Evolutionary conservation across 2,113 vertebrate species (phyloP).

Genomic region (Narcine bancroftii): DNA sequence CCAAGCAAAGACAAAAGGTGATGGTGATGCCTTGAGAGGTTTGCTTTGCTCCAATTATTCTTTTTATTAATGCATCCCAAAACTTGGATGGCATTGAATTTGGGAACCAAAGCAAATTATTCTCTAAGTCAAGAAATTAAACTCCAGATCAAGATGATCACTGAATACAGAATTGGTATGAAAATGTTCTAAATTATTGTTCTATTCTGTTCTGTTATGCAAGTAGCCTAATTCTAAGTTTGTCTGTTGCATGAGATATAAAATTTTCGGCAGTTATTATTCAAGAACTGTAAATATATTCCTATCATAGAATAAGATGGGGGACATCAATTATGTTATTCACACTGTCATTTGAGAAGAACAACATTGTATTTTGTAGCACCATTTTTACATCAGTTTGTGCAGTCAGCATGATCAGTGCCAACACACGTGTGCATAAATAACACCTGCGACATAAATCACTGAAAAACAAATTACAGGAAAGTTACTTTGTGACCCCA

Average conservation of each 20-base stretch:
- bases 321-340: not conserved
- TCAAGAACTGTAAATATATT: not conserved
- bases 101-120: not conserved
- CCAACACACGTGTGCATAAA: not conserved
- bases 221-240: not conserved
- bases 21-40: no score
- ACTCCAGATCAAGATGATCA: not conserved
- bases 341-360: not conserved
- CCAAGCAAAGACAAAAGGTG: no score
- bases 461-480: conserved; percentile 27
- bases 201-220: not conserved
- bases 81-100: not conserved
- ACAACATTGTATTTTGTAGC: not conserved
- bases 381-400: not conserved
- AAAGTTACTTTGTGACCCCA: not conserved
- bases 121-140: not conserved
- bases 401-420: conserved; percentile 5
- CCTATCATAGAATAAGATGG: not conserved
- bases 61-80: not conserved
- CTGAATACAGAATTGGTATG: not conserved
- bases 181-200: not conserved
- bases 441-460: not conserved
- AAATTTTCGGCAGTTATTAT: not conserved
- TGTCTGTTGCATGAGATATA: not conserved
- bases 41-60: not conserved